Evolutionary conservation across 2,888 invertebrate genomes (phyloP).

Genomic region (Cynaeus angustus): DNA sequence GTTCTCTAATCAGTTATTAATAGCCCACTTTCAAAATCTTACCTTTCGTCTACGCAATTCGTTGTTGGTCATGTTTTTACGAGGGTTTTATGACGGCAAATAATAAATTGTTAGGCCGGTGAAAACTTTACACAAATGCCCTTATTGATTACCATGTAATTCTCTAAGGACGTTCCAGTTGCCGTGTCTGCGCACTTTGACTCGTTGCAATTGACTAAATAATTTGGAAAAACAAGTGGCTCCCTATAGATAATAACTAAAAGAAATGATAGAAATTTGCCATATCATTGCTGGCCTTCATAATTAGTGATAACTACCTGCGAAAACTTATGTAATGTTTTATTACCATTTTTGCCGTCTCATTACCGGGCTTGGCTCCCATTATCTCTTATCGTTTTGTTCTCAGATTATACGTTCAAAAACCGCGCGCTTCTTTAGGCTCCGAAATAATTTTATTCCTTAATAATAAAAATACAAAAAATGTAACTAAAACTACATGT

Average conservation of each 20-base stretch:
- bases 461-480: conserved; percentile 41
- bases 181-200: conserved; percentile 47
- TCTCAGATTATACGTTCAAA: too few relatives aligned
- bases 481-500: conserved; percentile 73
- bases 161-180: conserved; percentile 3
- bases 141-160: conserved; percentile 43
- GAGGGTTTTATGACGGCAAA: conserved; percentile 23
- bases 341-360: too few relatives aligned
- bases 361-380: too few relatives aligned
- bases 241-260: background rate
- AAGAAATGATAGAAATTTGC: conserved; percentile 9
- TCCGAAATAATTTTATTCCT: conserved; percentile 30
- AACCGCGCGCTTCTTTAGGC: background rate
- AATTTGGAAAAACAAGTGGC: conserved; percentile 7
- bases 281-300: conserved; percentile 30
- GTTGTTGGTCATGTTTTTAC: conserved; percentile 50
- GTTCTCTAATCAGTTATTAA: conserved; percentile 34
- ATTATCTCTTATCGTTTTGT: too few relatives aligned
- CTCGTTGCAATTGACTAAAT: conserved; percentile 15
- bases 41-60: conserved; percentile 65
- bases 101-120: conserved; percentile 29
- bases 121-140: conserved; percentile 35
- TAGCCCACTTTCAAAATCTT: conserved; percentile 46
- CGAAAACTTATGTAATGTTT: too few relatives aligned
- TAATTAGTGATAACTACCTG: background rate